Conservation (phyloP, 2,797 vertebrate species). For the Danio jaintianensis region DNA sequence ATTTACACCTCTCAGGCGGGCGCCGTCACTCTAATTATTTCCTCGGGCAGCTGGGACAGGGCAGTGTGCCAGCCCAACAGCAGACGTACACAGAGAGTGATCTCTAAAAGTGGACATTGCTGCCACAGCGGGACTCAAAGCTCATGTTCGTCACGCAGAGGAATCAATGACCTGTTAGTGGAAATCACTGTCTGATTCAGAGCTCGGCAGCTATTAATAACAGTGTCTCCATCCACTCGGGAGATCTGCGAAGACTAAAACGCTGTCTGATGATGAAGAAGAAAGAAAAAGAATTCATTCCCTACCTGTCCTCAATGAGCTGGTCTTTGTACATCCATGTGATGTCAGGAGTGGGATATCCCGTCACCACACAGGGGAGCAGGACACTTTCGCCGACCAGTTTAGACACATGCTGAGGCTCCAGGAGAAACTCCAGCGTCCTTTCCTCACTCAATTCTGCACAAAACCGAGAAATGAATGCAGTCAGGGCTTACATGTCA, state of each 20-base stretch:
- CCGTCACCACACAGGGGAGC: constrained; percentile 83
- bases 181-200: constrained; percentile 27
- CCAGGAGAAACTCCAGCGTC: constrained; percentile 81
- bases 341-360: constrained; percentile 79
- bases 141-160: constrained; percentile 34
- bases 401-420: constrained; percentile 78
- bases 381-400: constrained; percentile 78
- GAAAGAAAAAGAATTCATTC: no score
- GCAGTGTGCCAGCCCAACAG: constrained; percentile 46
- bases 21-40: constrained; percentile 63
- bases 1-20: constrained; percentile 68
- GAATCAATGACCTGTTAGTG: constrained; percentile 33
- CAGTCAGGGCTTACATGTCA: no score
- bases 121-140: constrained; percentile 31
- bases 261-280: not conserved
- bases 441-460: constrained; percentile 82
- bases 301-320: constrained; percentile 77
- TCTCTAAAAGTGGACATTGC: constrained; percentile 20
- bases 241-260: not conserved
- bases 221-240: not conserved
- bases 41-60: constrained; percentile 56
- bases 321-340: constrained; percentile 86
- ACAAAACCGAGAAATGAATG: constrained; percentile 17
- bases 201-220: constrained; percentile 15
- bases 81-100: constrained; percentile 11